These are phyloP conservation scores for Himalopsyche kuldschensis DNA, from an alignment of 2,888 invertebrate species.

Conservation along the genomic window DNA sequence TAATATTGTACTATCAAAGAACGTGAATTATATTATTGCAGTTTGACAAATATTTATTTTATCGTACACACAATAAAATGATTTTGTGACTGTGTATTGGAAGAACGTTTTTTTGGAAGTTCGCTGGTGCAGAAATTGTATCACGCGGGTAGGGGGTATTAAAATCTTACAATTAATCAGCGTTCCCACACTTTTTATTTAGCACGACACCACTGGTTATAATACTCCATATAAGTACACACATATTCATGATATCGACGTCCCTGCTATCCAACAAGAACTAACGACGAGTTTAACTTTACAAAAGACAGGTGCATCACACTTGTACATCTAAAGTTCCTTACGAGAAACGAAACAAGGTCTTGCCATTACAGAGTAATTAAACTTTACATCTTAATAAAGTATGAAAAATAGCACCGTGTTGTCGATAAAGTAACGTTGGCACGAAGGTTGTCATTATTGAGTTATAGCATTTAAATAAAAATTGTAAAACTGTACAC, in stretches of 20 bases:
- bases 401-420: conserved; percentile 9
- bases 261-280: background rate
- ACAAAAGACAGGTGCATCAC: conserved; percentile 9
- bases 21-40: too few relatives aligned
- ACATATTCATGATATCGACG: background rate
- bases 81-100: too few relatives aligned
- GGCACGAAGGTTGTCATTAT: background rate
- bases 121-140: too few relatives aligned
- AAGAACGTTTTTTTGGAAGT: too few relatives aligned
- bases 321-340: background rate
- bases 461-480: background rate
- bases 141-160: too few relatives aligned
- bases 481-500: too few relatives aligned
- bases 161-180: too few relatives aligned
- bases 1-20: too few relatives aligned
- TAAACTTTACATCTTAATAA: conserved; percentile 32
- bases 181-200: too few relatives aligned
- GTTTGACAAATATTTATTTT: too few relatives aligned
- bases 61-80: too few relatives aligned
- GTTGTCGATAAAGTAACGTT: background rate
- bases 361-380: conserved; percentile 16
- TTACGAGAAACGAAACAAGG: background rate
- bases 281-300: background rate
- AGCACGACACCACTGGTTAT: too few relatives aligned
- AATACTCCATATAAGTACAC: background rate